Evolutionary conservation across 2,888 invertebrate species (phyloP).

Genomic region (Epirrita christyi): DNA sequence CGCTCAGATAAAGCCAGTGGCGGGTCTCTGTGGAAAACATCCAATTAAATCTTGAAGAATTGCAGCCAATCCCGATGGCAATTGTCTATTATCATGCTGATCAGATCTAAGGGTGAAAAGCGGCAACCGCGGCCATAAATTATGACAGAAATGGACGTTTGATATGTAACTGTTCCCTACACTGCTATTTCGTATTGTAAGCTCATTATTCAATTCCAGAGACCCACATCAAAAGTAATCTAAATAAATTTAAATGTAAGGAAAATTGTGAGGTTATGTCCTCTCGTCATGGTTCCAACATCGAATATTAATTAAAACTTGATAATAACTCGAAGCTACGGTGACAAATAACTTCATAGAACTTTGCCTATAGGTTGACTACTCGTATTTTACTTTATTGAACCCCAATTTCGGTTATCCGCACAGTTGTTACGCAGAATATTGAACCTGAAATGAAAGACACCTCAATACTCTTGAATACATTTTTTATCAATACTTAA

Average conservation of each 20-base stretch:
- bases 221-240: conserved; percentile 35
- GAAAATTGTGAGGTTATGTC: conserved; percentile 4
- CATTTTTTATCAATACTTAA: no score
- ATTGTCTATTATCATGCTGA: conserved; percentile 24
- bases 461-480: no score
- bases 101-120: conserved; percentile 5
- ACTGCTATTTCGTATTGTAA: background rate
- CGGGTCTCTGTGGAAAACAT: conserved; percentile 36
- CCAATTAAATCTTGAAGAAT: conserved; percentile 42
- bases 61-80: conserved; percentile 24
- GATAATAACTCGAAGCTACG: background rate
- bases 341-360: no score
- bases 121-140: conserved; percentile 15
- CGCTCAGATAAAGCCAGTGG: conserved; percentile 38
- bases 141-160: conserved; percentile 1
- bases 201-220: conserved; percentile 1
- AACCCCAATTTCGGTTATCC: no score
- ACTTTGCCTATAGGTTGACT: no score
- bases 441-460: no score
- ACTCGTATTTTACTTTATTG: no score
- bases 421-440: no score
- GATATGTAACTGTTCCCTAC: background rate
- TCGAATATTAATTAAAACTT: background rate
- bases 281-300: conserved; percentile 3
- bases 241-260: conserved; percentile 39